Percentiles rank a stretch among this genome's conserved stretches.
phyloP scores from a whole-genome alignment of 2,113 vertebrate species.

The Pteruthius melanotis region DNA sequence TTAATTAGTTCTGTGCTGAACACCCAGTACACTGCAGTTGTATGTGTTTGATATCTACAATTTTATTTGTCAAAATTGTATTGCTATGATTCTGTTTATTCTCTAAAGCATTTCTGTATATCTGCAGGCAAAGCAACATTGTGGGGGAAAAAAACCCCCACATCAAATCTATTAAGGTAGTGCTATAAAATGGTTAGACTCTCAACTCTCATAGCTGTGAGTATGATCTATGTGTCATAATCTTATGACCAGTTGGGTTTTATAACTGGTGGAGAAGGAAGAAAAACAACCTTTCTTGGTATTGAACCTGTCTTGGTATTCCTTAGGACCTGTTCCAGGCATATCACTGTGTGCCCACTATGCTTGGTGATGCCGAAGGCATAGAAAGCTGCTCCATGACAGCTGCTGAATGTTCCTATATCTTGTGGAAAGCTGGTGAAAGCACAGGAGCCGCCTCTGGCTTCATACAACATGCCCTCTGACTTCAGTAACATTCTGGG shows the following conservation, averaged over 20 bases:
- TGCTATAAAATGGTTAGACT: background rate
- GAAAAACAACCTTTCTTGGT: background rate
- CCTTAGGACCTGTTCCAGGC: background rate
- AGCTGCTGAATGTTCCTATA: background rate
- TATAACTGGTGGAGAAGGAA: background rate
- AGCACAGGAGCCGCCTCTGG: background rate
- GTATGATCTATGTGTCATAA: background rate
- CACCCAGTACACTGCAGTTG: background rate
- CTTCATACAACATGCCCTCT: fast-evolving
- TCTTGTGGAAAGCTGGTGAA: background rate
- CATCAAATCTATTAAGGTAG: background rate
- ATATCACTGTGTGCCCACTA: background rate
- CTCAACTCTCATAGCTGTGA: background rate
- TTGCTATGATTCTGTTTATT: background rate
- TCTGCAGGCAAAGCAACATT: background rate
- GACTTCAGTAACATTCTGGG: background rate
- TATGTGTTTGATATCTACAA: background rate
- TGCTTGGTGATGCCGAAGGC: background rate
- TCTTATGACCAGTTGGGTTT: background rate
- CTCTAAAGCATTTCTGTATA: background rate
- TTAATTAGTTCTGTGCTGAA: background rate
- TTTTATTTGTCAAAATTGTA: constrained; percentile 3
- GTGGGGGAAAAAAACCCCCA: fast-evolving
- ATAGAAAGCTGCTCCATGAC: background rate
- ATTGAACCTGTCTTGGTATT: no score